Percentiles rank a stretch among this genome's conserved stretches.
These are phyloP conservation scores for Lethocerus indicus DNA, from an alignment of 1,140 invertebrate genomes.

Conservation along the genomic window DNA sequence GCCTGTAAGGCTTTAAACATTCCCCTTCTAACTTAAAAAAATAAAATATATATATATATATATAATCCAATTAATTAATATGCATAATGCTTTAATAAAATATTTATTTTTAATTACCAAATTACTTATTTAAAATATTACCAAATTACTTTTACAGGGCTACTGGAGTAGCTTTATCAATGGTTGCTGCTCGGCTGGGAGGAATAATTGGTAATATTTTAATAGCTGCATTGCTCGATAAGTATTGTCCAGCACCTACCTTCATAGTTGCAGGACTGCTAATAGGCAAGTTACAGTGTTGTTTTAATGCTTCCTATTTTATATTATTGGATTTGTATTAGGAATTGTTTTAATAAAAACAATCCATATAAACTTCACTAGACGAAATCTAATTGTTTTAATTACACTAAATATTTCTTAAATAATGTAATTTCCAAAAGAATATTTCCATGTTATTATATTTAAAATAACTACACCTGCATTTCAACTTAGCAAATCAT, in stretches of 20 bases:
- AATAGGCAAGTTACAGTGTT: constrained; percentile 38
- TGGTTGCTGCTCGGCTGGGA: constrained; percentile 67
- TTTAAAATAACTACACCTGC: background rate
- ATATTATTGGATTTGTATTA: too few species aligned
- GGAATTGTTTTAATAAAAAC: too few species aligned
- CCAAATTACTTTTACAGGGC: constrained; percentile 32
- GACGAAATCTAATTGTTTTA: too few species aligned
- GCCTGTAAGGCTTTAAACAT: too few species aligned
- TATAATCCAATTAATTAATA: background rate
- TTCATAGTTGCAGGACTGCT: constrained; percentile 67
- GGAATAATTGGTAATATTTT: constrained; percentile 77
- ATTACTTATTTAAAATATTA: too few species aligned
- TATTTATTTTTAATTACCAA: too few species aligned
- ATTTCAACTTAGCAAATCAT: background rate
- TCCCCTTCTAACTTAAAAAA: too few species aligned
- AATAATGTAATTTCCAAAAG: background rate
- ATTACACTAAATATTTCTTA: too few species aligned
- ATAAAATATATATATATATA: too few species aligned
- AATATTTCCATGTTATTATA: background rate
- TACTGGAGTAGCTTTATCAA: constrained; percentile 69
- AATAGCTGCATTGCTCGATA: constrained; percentile 60
- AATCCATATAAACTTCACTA: too few species aligned
- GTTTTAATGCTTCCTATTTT: too few species aligned
- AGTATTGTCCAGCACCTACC: constrained; percentile 67
- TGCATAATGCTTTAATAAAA: too few species aligned